Base-by-base conservation (phyloP, 2,797 vertebrate species). In the Botia almorhae region DNA sequence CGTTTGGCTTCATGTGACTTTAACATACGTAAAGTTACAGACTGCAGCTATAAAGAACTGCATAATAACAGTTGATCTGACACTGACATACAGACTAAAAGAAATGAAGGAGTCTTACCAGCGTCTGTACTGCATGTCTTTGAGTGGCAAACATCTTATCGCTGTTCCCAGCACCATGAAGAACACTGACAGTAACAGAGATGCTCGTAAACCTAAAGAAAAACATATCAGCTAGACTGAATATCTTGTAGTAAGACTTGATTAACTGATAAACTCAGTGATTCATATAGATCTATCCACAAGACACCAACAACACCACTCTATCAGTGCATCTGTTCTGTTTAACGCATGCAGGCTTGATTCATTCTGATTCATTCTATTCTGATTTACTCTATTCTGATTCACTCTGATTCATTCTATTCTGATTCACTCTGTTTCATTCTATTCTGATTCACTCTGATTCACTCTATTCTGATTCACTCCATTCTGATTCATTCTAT, bases 121-220 rank as follows among this genome's bases (percentile, higher is more conserved):
- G 93, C 95, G 94, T 85, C 94, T 95, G 86, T 96, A 88, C 48
- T 83, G 85, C 82, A 92, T 81, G 74, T 98, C 94, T 46, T 92
- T 85, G 76, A 98, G 72, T 1, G 98, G 98, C 85, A 98, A 76
- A 86, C 96, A 96, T 80, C 96, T 93, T 53, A 99, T 85, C 48
- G 91, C 92, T 3, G 96, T 87, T 67, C 98, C 98, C 14, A 97
- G 16, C 61, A 98, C 92, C 97, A 99, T 98, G 61, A 99, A 91
- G 77, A 96, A 93, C 6, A 94, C 93, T 0, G 97, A 95, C 77
- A 99, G 92, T 60, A 99, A 92, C 78, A 99, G 94, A 8, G 97
- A 97, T 0, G 94, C 87, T 65, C 98, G 93, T 83, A 99, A 90
- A 89, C 98, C 98, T 99, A 33, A 36, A 29, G 4, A 19, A 10